A percentile compares a stretch with the other conserved stretches of the same genome.
These are phyloP conservation scores for Aromia moschata DNA, from an alignment of 2,888 invertebrate species.

Conservation along the genomic window DNA sequence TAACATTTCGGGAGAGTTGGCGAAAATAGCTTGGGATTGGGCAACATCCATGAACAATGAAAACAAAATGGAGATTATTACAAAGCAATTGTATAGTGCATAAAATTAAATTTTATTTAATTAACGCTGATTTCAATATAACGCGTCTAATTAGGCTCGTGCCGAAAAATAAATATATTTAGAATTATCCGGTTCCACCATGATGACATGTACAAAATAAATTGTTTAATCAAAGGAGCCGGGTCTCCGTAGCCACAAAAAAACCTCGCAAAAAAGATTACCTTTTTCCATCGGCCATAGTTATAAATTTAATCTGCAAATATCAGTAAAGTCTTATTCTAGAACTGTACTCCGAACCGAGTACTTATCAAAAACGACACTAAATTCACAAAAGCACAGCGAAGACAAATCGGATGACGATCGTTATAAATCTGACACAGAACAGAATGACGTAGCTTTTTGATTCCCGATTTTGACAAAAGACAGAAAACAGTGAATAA, in stretches of 20 bases:
- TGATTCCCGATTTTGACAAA: slow-evolving; percentile 47
- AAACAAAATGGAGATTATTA: slow-evolving; percentile 12
- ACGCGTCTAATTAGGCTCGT: neutral
- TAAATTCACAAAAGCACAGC: slow-evolving; percentile 37
- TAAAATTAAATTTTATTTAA: no score
- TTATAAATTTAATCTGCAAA: slow-evolving; percentile 35
- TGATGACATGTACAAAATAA: slow-evolving; percentile 56
- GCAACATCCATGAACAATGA: slow-evolving; percentile 9
- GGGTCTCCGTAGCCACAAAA: slow-evolving; percentile 29
- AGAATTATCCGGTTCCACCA: slow-evolving; percentile 51
- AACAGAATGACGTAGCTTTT: slow-evolving; percentile 59
- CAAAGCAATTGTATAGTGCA: neutral
- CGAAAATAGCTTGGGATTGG: slow-evolving; percentile 18
- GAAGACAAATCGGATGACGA: slow-evolving; percentile 47
- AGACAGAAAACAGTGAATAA: slow-evolving; percentile 41
- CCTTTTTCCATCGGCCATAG: slow-evolving; percentile 58
- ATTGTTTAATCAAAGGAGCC: slow-evolving; percentile 42
- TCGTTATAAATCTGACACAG: slow-evolving; percentile 50
- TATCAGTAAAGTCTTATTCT: slow-evolving; percentile 38
- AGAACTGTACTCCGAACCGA: slow-evolving; percentile 35
- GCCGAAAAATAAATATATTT: slow-evolving; percentile 10
- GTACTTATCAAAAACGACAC: slow-evolving; percentile 35
- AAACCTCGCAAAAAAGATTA: slow-evolving; percentile 38
- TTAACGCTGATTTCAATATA: no score
- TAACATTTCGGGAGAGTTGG: neutral